Evolutionary conservation across 92 coral and sea anemone species (phyloP), one percentile per base, ranked within the genome.

Genomic region (Phenganax stokvisi): DNA sequence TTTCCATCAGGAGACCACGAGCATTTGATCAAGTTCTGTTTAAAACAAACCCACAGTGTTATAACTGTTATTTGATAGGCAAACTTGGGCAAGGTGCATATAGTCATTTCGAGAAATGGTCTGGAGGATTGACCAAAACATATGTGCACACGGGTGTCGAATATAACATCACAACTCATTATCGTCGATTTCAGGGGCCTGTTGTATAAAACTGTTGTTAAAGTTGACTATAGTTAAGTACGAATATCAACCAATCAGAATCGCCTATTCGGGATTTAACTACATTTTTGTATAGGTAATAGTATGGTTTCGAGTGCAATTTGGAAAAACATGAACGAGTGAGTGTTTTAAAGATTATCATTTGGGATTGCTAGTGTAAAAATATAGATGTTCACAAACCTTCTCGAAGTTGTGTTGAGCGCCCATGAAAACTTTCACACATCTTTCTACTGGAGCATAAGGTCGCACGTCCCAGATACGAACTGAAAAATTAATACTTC

Each of bases 401-500:
- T 94, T 94, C 89, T 94, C 98, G 86, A 94, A 94, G 81, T 90
- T 94, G 66, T 94, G 98, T 73, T 94, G 98, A 30, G 94, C 91
- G 28, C 98, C 98, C 75, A 90, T 84, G 70, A 92, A 94, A 57
- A 94, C 98, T 51, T 94, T 94, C n/a, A 94, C 89, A 71, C 98
- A 94, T 80, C 98, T 87, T 78, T 94, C 98, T 73, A 92, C 85
- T 51, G 98, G 98, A 13, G 98, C 98, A 88, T 90, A 94, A 52
- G 98, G 94, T 71, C 98, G 87, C 57, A 94, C 92, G 80, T 94
- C 98, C 98, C 98, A 94, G 90, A 94, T 94, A 20, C 98, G 98
- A 82, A 94, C 98, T 94, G 80, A 20, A 65, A 77, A 29, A 74
- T 61, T 78, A 9, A 61, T 6, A 67, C 28, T 67, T 15, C 37